Percentiles rank a stretch among this genome's conserved stretches.
Conservation (phyloP, 2,888 invertebrate genomes). For the Meteorus cinctellus region DNA sequence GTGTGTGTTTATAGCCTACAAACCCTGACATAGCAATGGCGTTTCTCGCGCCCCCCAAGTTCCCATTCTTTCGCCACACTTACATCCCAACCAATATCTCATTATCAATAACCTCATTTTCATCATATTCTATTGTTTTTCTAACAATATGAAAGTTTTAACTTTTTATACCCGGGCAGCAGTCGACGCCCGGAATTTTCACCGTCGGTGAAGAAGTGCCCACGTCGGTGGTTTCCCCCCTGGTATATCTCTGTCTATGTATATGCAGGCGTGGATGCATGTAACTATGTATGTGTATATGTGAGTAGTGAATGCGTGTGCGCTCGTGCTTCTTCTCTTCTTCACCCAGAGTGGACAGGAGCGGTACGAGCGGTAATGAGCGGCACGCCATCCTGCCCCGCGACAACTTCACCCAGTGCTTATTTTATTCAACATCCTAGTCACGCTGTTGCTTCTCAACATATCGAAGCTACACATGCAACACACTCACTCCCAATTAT, state of each 20-base stretch:
- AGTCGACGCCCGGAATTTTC: constrained; percentile 42
- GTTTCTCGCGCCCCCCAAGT: constrained; percentile 62
- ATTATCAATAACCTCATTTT: background rate
- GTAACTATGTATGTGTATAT: constrained; percentile 44
- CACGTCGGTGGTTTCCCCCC: constrained; percentile 52
- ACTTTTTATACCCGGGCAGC: background rate
- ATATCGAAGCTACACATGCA: constrained; percentile 18
- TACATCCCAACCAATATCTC: background rate
- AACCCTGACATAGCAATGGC: constrained; percentile 71
- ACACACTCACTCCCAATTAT: background rate
- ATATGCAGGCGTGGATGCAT: constrained; percentile 8
- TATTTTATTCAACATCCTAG: constrained; percentile 31
- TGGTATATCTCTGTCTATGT: constrained; percentile 35
- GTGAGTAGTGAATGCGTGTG: constrained; percentile 49
- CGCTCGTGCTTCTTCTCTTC: constrained; percentile 47
- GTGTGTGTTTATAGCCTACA: constrained; percentile 71
- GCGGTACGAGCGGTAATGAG: constrained; percentile 54
- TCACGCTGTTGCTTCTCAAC: constrained; percentile 36
- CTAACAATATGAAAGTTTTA: background rate
- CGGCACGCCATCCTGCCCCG: constrained; percentile 67
- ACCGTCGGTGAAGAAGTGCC: constrained; percentile 47
- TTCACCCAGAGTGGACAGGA: constrained; percentile 49
- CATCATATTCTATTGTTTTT: background rate
- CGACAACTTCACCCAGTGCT: constrained; percentile 49
- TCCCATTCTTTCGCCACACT: constrained; percentile 48